phyloP scores from a whole-genome alignment of 2,888 invertebrate species.

The Oegoconia quadripuncta region DNA sequence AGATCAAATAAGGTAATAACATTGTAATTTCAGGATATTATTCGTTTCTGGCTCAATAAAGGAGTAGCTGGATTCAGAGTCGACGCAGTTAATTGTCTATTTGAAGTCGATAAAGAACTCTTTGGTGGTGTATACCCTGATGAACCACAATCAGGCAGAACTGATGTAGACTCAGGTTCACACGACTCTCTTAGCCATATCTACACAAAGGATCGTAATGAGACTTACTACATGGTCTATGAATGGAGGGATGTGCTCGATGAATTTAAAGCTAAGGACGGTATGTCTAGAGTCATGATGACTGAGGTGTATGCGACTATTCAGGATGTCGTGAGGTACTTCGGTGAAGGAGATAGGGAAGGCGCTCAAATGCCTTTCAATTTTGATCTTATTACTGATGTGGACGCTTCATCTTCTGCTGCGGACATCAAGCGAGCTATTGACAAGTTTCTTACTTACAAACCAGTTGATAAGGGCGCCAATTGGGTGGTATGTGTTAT shows the following conservation, averaged over 20 bases:
- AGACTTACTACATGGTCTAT: constrained; percentile 82
- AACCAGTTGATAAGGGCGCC: constrained; percentile 79
- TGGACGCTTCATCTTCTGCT: constrained; percentile 79
- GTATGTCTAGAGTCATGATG: constrained; percentile 82
- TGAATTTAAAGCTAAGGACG: constrained; percentile 67
- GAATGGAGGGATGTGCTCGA: constrained; percentile 82
- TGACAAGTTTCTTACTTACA: constrained; percentile 82
- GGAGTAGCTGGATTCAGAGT: constrained; percentile 94
- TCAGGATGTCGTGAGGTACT: constrained; percentile 81
- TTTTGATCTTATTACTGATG: constrained; percentile 83
- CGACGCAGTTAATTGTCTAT: constrained; percentile 85
- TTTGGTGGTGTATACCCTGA: constrained; percentile 70
- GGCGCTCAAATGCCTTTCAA: constrained; percentile 90
- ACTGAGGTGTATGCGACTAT: constrained; percentile 86
- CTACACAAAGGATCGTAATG: constrained; percentile 81
- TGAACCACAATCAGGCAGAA: constrained; percentile 73
- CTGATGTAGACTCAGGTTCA: constrained; percentile 61
- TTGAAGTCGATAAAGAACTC: constrained; percentile 74
- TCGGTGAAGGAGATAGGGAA: constrained; percentile 70
- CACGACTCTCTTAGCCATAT: constrained; percentile 80
- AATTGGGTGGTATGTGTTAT: constrained; percentile 87
- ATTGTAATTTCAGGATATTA: constrained; percentile 67
- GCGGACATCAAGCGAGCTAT: constrained; percentile 79
- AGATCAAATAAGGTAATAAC: too few species aligned
- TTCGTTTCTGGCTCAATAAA: constrained; percentile 89